Base-by-base conservation (phyloP, 2,888 invertebrate species). In the Lycia hirtaria region DNA sequence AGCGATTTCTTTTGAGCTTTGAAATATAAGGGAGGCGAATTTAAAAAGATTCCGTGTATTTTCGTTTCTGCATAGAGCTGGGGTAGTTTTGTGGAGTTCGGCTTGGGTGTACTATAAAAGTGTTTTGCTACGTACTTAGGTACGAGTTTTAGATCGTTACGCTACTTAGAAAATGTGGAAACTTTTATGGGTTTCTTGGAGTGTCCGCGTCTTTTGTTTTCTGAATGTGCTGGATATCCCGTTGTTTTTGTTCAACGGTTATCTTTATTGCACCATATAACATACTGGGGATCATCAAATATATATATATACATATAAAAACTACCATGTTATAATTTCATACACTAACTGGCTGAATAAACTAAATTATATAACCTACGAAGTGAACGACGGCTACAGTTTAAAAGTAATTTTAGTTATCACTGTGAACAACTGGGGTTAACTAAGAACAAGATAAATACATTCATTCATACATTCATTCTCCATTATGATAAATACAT, bases 1-100 rank as follows among this genome's bases (percentile, higher is more conserved):
- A 88, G 90, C 91, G 92, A 91, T 91, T 91, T 90, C 92, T 92
- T 89, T 91, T 91, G 90, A 91, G 91, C 92, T 91, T 89, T 90
- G 90, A 90, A 90, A 91, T 91, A 92, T 91, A 90, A 83, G 89
- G 88, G 87, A 84, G 81, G 80, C n/a, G 83, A 83, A 85, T 88
- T 83, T 85, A 79, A 81, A 83, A 81, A 83, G 84, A 86, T 82
- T 78, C 73, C 69, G 78, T 78, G 79, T 85, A 81, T 85, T 85
- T 84, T 80, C 76, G 78, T 83, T 82, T 80, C 69, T 71, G 69
- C 69, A 71, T 75, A 69, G 63, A 69, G 26, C 58, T n/a, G 61
- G 51, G 41, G 57, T 62, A 65, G 60, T 67, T 65, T 63, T 64
- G 63, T 60, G 55, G 60, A 67, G 65, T 63, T 64, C 28, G 35